Conservation (phyloP, 2,113 vertebrate species). For the Tupaia tana region DNA sequence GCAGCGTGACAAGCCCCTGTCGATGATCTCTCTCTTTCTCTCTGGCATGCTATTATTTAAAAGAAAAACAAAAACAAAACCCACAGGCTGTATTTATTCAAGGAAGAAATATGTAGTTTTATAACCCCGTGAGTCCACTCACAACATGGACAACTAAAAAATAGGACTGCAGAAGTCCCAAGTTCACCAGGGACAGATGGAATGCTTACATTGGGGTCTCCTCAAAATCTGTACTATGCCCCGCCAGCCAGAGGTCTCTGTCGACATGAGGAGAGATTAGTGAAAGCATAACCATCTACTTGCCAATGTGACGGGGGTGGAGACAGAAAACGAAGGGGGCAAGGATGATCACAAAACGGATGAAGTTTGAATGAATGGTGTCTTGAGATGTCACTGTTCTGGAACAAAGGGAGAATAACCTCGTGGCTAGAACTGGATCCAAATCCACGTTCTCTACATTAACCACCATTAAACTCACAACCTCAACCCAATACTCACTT, state of each 20-base stretch:
- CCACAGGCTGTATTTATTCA: background rate
- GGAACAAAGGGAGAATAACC: slow-evolving; percentile 82
- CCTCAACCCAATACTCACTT: slow-evolving; percentile 37
- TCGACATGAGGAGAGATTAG: slow-evolving; percentile 82
- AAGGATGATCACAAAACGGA: slow-evolving; percentile 75
- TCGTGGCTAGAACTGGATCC: slow-evolving; percentile 73
- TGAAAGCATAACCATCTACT: slow-evolving; percentile 77
- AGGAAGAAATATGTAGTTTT: background rate
- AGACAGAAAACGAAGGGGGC: slow-evolving; percentile 30
- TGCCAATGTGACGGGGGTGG: slow-evolving; percentile 76
- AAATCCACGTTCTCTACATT: slow-evolving; percentile 51
- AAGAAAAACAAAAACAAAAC: background rate
- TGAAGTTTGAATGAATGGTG: slow-evolving; percentile 84
- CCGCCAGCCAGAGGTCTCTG: slow-evolving; percentile 78
- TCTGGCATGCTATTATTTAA: no score
- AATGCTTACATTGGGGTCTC: slow-evolving; percentile 76
- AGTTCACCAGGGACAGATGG: slow-evolving; percentile 80
- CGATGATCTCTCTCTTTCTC: no score
- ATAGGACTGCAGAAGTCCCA: slow-evolving; percentile 54
- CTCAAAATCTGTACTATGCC: slow-evolving; percentile 61
- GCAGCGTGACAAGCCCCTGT: no score
- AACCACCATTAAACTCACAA: no score
- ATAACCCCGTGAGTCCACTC: background rate
- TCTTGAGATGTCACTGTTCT: slow-evolving; percentile 72
- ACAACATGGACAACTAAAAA: background rate